These are phyloP conservation scores for Melieria crassipennis DNA, from an alignment of 2,888 invertebrate genomes.

Conservation along the genomic window DNA sequence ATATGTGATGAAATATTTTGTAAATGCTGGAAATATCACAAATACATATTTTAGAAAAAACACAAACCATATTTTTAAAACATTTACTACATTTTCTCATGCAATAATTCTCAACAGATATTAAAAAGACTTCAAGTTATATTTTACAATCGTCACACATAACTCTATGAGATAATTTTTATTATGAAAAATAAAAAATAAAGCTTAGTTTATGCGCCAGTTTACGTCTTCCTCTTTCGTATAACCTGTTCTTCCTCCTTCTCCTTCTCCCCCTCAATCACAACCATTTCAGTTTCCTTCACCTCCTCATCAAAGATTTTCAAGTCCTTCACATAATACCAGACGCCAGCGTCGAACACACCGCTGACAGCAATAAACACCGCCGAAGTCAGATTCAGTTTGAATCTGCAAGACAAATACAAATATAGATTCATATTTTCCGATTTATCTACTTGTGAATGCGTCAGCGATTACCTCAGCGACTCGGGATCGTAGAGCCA, in stretches of 20 bases:
- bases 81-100: no score
- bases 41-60: no score
- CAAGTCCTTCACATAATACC: conserved; percentile 73
- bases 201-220: no score
- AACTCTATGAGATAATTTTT: no score
- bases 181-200: no score
- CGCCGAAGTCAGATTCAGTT: conserved; percentile 72
- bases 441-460: neutral
- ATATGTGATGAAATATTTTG: no score
- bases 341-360: conserved; percentile 72
- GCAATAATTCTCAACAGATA: no score
- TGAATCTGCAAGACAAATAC: conserved; percentile 63
- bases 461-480: conserved; percentile 58
- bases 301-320: conserved; percentile 73
- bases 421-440: conserved; percentile 18
- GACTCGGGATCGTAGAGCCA: conserved; percentile 76
- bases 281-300: conserved; percentile 5
- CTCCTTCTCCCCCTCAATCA: conserved; percentile 51
- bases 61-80: no score
- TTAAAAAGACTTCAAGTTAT: no score
- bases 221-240: no score
- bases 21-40: no score
- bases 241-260: conserved; percentile 38
- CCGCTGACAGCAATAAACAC: conserved; percentile 72
- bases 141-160: no score